These are phyloP conservation scores for Lepus oiostolus DNA, from an alignment of 2,797 vertebrate genomes.

Conservation along the genomic window DNA sequence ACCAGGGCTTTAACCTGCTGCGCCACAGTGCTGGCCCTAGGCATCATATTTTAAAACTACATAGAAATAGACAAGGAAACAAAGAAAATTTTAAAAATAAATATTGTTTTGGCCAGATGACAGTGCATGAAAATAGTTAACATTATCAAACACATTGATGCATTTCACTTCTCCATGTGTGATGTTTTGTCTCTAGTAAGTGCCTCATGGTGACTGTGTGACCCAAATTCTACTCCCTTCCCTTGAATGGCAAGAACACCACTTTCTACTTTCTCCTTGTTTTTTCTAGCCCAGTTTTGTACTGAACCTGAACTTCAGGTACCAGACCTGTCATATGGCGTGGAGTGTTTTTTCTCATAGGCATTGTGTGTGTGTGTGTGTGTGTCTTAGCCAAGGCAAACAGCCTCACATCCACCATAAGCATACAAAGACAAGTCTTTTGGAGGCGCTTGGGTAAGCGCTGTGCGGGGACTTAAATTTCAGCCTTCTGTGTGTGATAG, in stretches of 20 bases:
- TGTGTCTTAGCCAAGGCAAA: slow-evolving; percentile 73
- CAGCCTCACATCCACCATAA: slow-evolving; percentile 61
- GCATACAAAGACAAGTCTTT: slow-evolving; percentile 76
- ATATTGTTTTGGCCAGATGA: not conserved
- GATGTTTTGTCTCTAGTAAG: slow-evolving; percentile 14
- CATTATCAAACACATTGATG: not conserved
- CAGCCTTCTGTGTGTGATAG: not conserved
- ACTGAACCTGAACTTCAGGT: slow-evolving; percentile 61
- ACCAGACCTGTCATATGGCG: slow-evolving; percentile 34
- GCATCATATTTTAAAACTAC: not conserved
- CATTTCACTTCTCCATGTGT: not conserved
- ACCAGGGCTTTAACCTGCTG: no score
- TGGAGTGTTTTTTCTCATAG: slow-evolving; percentile 64
- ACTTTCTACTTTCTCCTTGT: not conserved
- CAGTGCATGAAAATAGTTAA: no score
- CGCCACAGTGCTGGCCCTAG: no score
- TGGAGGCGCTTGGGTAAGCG: slow-evolving; percentile 64
- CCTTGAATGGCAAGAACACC: not conserved
- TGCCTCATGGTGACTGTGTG: not conserved
- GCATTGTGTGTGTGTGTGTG: not conserved
- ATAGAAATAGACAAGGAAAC: not conserved
- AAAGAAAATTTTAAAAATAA: not conserved
- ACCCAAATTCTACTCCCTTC: not conserved
- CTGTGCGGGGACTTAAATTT: slow-evolving; percentile 58
- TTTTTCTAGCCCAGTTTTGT: slow-evolving; percentile 29